Conservation (phyloP, 2,113 vertebrate genomes). For the Channa maculata region DNA sequence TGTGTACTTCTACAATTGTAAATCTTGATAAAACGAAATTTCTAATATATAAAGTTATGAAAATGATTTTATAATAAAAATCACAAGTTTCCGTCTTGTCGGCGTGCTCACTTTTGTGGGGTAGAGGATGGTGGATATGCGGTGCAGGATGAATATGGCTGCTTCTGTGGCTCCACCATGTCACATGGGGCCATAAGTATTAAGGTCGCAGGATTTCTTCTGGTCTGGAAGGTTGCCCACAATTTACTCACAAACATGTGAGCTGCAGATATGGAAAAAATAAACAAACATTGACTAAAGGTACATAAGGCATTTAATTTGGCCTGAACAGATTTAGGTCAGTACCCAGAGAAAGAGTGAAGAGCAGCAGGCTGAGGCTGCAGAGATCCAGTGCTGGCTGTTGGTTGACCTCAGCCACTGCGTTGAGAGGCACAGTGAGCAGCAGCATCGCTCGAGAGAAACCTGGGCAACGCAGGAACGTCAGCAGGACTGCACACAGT, state of each 20-base stretch:
- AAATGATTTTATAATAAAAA: too few relatives aligned
- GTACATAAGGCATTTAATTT: too few relatives aligned
- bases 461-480: conserved; percentile 79
- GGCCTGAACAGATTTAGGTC: too few relatives aligned
- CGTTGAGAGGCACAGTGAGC: conserved; percentile 79
- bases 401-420: conserved; percentile 80
- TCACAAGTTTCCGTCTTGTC: too few relatives aligned
- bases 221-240: conserved; percentile 36
- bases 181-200: conserved; percentile 3
- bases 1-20: too few relatives aligned
- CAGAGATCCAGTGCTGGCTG: conserved; percentile 80
- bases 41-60: too few relatives aligned
- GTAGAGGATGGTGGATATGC: conserved; percentile 77
- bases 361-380: conserved; percentile 78
- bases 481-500: conserved; percentile 78
- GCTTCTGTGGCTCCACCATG: conserved; percentile 37
- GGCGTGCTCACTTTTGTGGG: conserved; percentile 73
- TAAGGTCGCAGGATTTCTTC: neutral
- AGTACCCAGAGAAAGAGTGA: conserved; percentile 79
- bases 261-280: conserved; percentile 62
- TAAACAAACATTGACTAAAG: too few relatives aligned
- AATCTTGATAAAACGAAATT: too few relatives aligned
- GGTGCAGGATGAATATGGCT: neutral
- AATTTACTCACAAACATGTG: conserved; percentile 72
- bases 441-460: conserved; percentile 79